Evolutionary conservation across 2,888 invertebrate species (phyloP).

Genomic region (Drosophila macrospina): DNA sequence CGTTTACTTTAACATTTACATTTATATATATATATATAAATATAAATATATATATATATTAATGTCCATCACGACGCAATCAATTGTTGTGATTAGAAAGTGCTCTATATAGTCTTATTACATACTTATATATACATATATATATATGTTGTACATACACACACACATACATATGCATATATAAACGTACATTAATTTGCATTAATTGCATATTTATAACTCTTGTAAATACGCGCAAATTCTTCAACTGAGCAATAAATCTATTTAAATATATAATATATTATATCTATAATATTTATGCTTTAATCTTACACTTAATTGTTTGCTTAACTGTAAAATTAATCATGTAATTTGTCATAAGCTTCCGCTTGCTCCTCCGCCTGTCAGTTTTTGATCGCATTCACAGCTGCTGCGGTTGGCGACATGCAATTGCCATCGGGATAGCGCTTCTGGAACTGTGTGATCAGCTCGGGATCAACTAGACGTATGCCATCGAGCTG

Average conservation of each 20-base stretch:
- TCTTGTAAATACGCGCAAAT: conserved; percentile 71
- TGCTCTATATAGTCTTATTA: conserved; percentile 15
- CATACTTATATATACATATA: conserved; percentile 25
- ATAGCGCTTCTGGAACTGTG: conserved; percentile 95
- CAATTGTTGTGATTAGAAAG: conserved; percentile 24
- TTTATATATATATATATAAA: conserved; percentile 21
- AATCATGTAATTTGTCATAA: background rate
- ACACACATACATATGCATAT: conserved; percentile 5
- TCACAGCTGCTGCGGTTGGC: conserved; percentile 75
- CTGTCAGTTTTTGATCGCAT: conserved; percentile 60
- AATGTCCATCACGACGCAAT: conserved; percentile 16
- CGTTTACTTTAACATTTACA: conserved; percentile 15
- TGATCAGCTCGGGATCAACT: conserved; percentile 95
- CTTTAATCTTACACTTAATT: conserved; percentile 5
- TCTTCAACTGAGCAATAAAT: conserved; percentile 64
- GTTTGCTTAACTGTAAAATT: background rate
- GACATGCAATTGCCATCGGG: conserved; percentile 91
- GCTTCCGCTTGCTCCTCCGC: background rate
- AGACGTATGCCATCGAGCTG: conserved; percentile 97
- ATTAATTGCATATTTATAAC: conserved; percentile 21
- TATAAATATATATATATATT: conserved; percentile 15
- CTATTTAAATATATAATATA: conserved; percentile 46
- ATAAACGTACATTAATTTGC: conserved; percentile 8
- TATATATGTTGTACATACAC: conserved; percentile 20
- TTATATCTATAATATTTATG: conserved; percentile 4